A percentile compares a stretch with the other conserved stretches of the same genome.
Evolutionary conservation across 2,113 vertebrate genomes (phyloP).

Genomic region (Ceyx margarethae): DNA sequence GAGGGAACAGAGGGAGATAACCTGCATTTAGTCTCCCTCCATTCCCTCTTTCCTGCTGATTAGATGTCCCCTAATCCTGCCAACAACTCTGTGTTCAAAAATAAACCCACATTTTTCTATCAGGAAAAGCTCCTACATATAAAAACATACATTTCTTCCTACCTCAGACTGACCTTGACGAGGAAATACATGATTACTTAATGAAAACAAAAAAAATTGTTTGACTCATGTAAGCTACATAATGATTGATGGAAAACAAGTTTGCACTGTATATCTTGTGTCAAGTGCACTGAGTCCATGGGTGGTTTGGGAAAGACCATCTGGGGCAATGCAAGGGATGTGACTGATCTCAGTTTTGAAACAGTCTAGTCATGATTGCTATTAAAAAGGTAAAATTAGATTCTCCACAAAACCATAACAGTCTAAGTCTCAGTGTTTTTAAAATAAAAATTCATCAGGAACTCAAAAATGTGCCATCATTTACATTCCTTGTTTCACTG

Average conservation of each 20-base stretch:
- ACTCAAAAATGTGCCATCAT: neutral
- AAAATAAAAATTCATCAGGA: neutral
- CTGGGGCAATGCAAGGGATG: neutral
- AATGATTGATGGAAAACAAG: neutral
- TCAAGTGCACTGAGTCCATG: neutral
- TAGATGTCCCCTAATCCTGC: neutral
- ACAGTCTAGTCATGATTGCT: neutral
- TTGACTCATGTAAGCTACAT: neutral
- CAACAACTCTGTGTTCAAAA: neutral
- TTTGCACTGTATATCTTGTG: neutral
- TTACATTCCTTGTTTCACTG: neutral
- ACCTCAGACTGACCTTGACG: neutral
- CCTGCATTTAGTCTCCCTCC: neutral
- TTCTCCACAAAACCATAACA: neutral
- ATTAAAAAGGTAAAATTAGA: neutral
- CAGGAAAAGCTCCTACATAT: neutral
- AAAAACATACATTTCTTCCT: neutral
- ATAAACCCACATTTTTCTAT: neutral
- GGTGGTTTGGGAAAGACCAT: neutral
- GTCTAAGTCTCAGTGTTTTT: neutral
- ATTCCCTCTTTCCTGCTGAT: neutral
- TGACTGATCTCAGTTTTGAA: neutral
- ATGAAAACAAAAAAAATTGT: neutral
- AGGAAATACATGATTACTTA: neutral
- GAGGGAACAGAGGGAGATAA: neutral